These are phyloP conservation scores for Macrosiphum euphorbiae DNA, from an alignment of 2,888 invertebrate species.

Conservation along the genomic window DNA sequence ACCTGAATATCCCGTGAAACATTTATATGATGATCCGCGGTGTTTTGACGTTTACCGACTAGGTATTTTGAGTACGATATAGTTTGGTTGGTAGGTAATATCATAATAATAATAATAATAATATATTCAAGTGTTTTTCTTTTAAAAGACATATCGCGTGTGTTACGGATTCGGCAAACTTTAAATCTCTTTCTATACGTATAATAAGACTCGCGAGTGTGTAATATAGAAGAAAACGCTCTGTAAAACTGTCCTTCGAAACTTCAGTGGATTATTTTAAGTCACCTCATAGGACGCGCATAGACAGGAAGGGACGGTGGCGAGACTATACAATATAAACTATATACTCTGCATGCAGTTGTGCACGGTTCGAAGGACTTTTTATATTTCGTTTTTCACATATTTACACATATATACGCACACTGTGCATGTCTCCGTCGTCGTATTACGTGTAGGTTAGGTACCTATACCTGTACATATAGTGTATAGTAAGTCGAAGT, in stretches of 20 bases:
- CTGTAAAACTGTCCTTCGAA: neutral
- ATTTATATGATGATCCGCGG: neutral
- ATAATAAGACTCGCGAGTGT: neutral
- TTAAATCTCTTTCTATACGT: neutral
- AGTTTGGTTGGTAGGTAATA: neutral
- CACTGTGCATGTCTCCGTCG: too few relatives aligned
- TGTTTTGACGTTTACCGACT: neutral
- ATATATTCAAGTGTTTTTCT: neutral
- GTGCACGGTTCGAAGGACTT: neutral
- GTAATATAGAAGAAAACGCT: neutral
- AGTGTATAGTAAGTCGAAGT: neutral
- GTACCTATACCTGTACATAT: neutral
- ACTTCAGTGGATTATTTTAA: neutral
- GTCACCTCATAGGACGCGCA: neutral
- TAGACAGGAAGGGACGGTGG: neutral
- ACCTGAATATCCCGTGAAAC: neutral
- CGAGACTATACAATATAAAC: neutral
- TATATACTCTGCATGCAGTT: too few relatives aligned
- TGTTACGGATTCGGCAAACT: conserved; percentile 3
- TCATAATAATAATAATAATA: neutral
- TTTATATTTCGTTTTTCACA: neutral
- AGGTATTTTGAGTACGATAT: neutral
- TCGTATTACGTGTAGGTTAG: neutral
- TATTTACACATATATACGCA: too few relatives aligned
- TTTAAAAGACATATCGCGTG: neutral